Conservation (phyloP, 2,113 vertebrate genomes). For the Andinoacara biseriatus region DNA sequence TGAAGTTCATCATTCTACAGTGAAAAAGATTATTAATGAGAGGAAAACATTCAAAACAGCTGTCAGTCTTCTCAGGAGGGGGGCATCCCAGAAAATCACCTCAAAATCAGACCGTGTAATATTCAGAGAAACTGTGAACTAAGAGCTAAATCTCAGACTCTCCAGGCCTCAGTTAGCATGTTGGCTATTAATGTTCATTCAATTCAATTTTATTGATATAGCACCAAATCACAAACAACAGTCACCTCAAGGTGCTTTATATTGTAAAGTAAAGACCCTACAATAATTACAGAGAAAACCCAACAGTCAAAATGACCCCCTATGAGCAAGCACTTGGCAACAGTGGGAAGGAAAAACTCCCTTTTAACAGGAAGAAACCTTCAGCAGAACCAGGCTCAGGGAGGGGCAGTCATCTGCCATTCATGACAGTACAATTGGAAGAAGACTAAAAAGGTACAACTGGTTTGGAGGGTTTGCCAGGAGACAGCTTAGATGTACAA, state of each 20-base stretch:
- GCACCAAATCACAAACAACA: no score
- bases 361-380: no score
- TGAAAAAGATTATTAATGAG: background rate
- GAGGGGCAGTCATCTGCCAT: background rate
- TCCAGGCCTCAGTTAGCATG: background rate
- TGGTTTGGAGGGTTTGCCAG: background rate
- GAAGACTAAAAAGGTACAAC: background rate
- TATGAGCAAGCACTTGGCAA: no score
- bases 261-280: no score
- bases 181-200: no score
- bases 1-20: background rate
- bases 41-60: background rate
- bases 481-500: background rate
- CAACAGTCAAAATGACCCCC: no score
- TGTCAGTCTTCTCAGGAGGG: background rate
- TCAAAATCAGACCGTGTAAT: background rate
- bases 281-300: no score
- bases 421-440: fast-evolving
- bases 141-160: background rate
- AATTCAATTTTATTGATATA: no score
- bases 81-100: background rate
- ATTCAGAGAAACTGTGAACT: background rate
- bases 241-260: no score
- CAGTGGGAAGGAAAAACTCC: no score
- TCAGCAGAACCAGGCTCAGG: no score